A percentile compares a stretch with the other conserved stretches of the same genome.
Evolutionary conservation across 2,888 invertebrate species (phyloP).

Genomic region (Sinotaia quadrata): DNA sequence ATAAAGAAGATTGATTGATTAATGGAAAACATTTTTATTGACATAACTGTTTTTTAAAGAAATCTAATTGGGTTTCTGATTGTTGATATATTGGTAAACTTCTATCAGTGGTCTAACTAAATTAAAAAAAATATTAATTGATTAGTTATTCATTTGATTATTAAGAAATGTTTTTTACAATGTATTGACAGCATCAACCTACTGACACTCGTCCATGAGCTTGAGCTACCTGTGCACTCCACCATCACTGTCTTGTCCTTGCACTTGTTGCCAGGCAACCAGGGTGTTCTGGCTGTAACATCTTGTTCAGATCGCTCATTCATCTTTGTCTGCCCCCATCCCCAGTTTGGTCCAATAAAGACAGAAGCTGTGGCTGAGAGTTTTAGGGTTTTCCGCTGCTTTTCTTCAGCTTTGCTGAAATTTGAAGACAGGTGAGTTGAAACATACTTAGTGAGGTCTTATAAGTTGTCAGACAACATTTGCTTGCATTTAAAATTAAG

Average conservation of each 20-base stretch:
- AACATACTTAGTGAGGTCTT: too few relatives aligned
- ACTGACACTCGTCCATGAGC: constrained; percentile 17
- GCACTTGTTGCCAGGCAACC: constrained; percentile 14
- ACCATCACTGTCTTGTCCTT: constrained; percentile 26
- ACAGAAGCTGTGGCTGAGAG: constrained; percentile 14
- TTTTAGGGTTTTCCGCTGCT: constrained; percentile 28
- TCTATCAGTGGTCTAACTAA: too few relatives aligned
- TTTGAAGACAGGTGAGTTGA: constrained; percentile 35
- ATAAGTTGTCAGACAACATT: too few relatives aligned
- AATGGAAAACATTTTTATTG: too few relatives aligned
- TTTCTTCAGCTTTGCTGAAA: constrained; percentile 38
- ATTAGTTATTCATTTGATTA: neutral
- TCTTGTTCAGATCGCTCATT: constrained; percentile 21
- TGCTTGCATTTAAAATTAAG: neutral
- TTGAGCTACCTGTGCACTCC: constrained; percentile 17
- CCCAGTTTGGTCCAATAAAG: neutral
- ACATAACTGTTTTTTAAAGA: too few relatives aligned
- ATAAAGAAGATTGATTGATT: too few relatives aligned
- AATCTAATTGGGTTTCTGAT: too few relatives aligned
- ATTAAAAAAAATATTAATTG: too few relatives aligned
- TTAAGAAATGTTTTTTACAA: neutral
- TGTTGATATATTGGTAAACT: too few relatives aligned
- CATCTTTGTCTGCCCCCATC: constrained; percentile 19
- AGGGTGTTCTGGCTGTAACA: constrained; percentile 25
- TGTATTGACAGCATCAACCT: constrained; percentile 25